Percentiles rank a stretch among this genome's conserved stretches.
Conservation (phyloP, 2,888 invertebrate species). For the Lasioglossum zephyrum region DNA sequence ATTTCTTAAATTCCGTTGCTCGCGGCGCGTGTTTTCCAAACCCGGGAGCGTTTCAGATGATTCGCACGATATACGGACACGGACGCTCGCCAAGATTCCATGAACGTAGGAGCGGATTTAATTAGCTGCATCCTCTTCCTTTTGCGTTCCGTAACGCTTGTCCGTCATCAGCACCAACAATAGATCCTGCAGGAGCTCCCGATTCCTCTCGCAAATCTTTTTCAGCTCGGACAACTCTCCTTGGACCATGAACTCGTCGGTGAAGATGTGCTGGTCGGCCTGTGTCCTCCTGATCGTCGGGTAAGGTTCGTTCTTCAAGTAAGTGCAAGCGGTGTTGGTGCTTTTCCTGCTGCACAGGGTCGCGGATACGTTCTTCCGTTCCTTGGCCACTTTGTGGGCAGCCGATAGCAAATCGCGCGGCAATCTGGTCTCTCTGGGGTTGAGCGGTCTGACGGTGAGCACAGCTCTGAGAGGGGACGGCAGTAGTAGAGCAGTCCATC, state of each 20-base stretch:
- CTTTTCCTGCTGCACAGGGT: slow-evolving; percentile 73
- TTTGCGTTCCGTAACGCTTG: slow-evolving; percentile 49
- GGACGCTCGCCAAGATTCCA: not conserved
- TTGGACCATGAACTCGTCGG: slow-evolving; percentile 65
- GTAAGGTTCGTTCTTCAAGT: slow-evolving; percentile 71
- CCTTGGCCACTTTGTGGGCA: slow-evolving; percentile 92
- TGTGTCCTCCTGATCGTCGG: slow-evolving; percentile 60
- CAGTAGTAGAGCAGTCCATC: slow-evolving; percentile 92
- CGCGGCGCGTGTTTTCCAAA: not conserved
- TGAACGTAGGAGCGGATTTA: slow-evolving; percentile 32
- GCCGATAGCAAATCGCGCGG: slow-evolving; percentile 92
- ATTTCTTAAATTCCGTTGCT: not conserved
- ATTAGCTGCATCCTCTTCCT: slow-evolving; percentile 56
- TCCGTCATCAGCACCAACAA: slow-evolving; percentile 65
- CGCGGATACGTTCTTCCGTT: slow-evolving; percentile 85
- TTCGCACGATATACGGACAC: slow-evolving; percentile 42
- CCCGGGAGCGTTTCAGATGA: slow-evolving; percentile 24
- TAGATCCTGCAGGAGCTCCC: slow-evolving; percentile 77
- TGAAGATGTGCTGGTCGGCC: slow-evolving; percentile 60
- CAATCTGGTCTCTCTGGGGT: slow-evolving; percentile 92
- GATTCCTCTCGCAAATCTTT: slow-evolving; percentile 78
- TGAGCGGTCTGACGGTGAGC: slow-evolving; percentile 92
- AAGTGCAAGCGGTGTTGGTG: slow-evolving; percentile 69
- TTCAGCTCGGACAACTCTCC: slow-evolving; percentile 76
- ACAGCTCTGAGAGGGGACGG: slow-evolving; percentile 93